Evolutionary conservation across 2,113 vertebrate species (phyloP), one percentile per base, ranked within the genome.

Genomic region (Brachirus orientalis): DNA sequence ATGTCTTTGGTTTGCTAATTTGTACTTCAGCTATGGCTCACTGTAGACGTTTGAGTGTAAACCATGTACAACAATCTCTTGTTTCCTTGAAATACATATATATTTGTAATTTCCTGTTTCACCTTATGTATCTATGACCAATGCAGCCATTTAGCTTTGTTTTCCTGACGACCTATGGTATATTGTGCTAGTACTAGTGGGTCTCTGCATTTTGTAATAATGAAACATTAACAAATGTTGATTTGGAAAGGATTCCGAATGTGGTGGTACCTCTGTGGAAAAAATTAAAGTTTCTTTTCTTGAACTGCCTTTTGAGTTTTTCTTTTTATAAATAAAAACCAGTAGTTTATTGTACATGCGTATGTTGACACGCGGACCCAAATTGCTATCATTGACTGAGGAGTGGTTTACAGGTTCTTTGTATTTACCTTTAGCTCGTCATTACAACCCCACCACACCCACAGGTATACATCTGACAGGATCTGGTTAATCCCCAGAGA

Each of bases 71-170:
- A 79, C 82, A 70, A 90, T 83, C 63, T 77, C 46, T 60, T 82
- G 66, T 77, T 88, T 86, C 73, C 76, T 75, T 72, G 61, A 85
- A 85, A 89, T 20, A 28, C 28, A 84, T 85, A 80, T 84, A 88
- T 90, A 91, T 92, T 90, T 92, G 89, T 90, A 90, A 89, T 84
- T 79, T 77, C 63, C 72, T 83, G 71, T 78, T 63, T 70, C 76
- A 72, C 66, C 69, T 22, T 79, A 75, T 79, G 54, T 77, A 77
- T 74, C 11, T 46, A 36, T 59, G 68, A 90, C 62, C 52, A 82
- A 79, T 83, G 80, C 63, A 63, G 78, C 75, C 69, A 28, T 77
- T 84, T 79, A 72, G 82, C 53, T 55, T 84, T 61, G 45, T 63
- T 36, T 82, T 67, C 47, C 67, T 78, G 57, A 74, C 75, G 19